Percentiles rank a stretch among this genome's conserved stretches.
These are phyloP conservation scores for Poecile montanus DNA, from an alignment of 2,797 vertebrate species.

Conservation along the genomic window DNA sequence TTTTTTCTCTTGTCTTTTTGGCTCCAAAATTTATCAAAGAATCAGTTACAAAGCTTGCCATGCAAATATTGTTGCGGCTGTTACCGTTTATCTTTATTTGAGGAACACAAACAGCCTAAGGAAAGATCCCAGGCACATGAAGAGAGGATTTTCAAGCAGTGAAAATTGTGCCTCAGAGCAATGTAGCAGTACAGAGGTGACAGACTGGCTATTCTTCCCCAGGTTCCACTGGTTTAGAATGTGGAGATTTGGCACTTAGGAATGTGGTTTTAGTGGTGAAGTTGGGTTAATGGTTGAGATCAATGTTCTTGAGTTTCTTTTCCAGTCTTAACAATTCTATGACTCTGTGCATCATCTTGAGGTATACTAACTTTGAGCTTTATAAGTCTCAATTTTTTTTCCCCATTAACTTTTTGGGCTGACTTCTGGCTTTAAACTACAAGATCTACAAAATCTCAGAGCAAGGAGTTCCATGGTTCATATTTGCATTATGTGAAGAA, in stretches of 20 bases:
- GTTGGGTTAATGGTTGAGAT: neutral
- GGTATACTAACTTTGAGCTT: neutral
- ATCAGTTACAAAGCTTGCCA: neutral
- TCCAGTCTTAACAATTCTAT: neutral
- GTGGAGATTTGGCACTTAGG: neutral
- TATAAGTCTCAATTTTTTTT: neutral
- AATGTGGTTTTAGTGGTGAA: neutral
- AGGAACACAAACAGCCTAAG: neutral
- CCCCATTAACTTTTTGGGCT: neutral
- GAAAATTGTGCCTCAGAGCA: neutral
- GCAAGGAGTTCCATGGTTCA: accelerated
- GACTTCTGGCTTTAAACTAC: neutral
- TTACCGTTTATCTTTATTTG: neutral
- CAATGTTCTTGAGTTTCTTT: neutral
- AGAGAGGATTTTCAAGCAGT: neutral
- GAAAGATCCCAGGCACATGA: neutral
- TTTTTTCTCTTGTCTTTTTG: neutral
- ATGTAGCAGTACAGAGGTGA: neutral
- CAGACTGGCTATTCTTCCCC: neutral
- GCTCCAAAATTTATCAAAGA: neutral
- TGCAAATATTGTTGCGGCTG: neutral
- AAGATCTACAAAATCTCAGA: neutral
- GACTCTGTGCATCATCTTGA: neutral
- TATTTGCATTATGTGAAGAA: neutral
- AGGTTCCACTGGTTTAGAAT: neutral